Evolutionary conservation across 2,113 vertebrate species (phyloP).

Genomic region (Eira barbara): DNA sequence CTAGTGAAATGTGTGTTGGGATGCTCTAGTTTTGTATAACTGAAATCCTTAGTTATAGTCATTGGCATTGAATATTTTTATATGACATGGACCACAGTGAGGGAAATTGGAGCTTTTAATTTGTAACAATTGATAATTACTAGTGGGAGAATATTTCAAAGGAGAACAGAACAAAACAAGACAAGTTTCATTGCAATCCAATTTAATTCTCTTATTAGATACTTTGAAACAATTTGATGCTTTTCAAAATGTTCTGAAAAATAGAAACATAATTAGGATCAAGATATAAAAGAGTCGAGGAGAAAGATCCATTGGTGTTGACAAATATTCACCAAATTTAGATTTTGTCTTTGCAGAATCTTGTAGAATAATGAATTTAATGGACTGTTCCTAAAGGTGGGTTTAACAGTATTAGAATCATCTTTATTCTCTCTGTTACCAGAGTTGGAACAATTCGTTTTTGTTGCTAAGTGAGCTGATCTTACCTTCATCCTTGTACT

Average conservation of each 20-base stretch:
- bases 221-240: neutral
- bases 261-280: neutral
- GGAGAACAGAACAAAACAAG: conserved; percentile 1
- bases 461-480: neutral
- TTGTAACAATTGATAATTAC: neutral
- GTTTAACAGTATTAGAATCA: neutral
- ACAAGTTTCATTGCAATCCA: neutral
- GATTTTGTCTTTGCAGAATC: neutral
- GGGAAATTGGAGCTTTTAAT: neutral
- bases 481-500: neutral
- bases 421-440: neutral
- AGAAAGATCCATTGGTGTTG: neutral
- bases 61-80: neutral
- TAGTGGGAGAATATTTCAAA: neutral
- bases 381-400: neutral
- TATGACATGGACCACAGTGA: neutral
- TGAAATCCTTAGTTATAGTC: conserved; percentile 17
- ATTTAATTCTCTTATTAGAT: conserved; percentile 39
- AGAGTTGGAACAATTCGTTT: neutral
- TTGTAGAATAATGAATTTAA: neutral
- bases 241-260: conserved; percentile 37
- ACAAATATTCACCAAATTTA: neutral
- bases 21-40: neutral
- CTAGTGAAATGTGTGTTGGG: neutral
- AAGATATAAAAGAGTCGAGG: neutral